phyloP scores from a whole-genome alignment of 1,140 invertebrate genomes.

The Euura saliciscinereae region DNA sequence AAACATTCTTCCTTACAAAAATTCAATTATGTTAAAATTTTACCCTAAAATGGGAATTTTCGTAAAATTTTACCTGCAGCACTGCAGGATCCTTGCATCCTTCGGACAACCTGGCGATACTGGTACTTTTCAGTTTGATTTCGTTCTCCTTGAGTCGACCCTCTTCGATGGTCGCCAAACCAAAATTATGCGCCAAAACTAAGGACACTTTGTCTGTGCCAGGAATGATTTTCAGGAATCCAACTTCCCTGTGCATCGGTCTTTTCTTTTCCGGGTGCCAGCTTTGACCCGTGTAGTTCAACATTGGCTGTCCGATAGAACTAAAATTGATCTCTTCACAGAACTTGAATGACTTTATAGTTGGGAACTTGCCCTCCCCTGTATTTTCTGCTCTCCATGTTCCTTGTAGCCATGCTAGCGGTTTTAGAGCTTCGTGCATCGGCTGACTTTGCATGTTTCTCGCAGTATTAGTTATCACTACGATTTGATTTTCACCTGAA shows the following conservation, averaged over 20 bases:
- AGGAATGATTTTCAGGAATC: slow-evolving; percentile 68
- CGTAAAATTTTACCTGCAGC: slow-evolving; percentile 45
- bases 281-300: slow-evolving; percentile 64
- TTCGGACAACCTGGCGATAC: slow-evolving; percentile 60
- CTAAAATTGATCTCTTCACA: slow-evolving; percentile 66
- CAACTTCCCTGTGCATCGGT: slow-evolving; percentile 70
- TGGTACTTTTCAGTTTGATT: slow-evolving; percentile 57
- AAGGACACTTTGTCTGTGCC: slow-evolving; percentile 64
- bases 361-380: slow-evolving; percentile 65
- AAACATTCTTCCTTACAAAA: too few relatives aligned
- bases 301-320: slow-evolving; percentile 69
- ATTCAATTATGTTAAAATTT: too few relatives aligned
- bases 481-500: too few relatives aligned
- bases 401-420: slow-evolving; percentile 67
- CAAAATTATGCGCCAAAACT: slow-evolving; percentile 69
- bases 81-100: slow-evolving; percentile 60
- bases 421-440: slow-evolving; percentile 56
- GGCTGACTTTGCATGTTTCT: slow-evolving; percentile 17
- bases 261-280: slow-evolving; percentile 62
- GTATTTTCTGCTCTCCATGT: slow-evolving; percentile 62
- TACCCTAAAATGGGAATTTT: too few relatives aligned
- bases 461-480: too few relatives aligned
- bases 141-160: slow-evolving; percentile 48
- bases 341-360: slow-evolving; percentile 66
- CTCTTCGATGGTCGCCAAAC: slow-evolving; percentile 65